Base-by-base conservation (phyloP, 2,888 invertebrate genomes). In the Polyommatus iphigenia region DNA sequence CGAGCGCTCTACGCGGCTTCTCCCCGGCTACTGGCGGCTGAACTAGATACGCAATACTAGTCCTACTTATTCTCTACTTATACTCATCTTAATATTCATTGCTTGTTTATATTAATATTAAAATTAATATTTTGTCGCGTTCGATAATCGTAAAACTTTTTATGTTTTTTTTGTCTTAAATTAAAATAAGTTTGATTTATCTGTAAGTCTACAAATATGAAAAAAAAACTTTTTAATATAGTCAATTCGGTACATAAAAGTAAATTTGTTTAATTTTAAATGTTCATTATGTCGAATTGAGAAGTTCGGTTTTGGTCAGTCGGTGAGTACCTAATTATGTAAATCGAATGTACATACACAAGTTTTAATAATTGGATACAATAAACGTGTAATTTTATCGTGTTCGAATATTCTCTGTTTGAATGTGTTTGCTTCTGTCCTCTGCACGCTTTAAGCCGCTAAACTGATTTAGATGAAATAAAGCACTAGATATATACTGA, bases 11-110 rank as follows among this genome's bases (percentile, higher is more conserved):
- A 82, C 81, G 80, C 83, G 86, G 84, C 81, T 79, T 85, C 87
- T 85, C 86, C 87, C 83, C 86, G 85, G 82, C 86, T 83, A 91
- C 91, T 91, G 71, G 82, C 84, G 86, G 87, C 88, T 86, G 81
- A 82, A 85, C 81, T 83, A 82, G 83, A 81, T 82, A 82, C 77
- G 54, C 75, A 46, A 46, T 29, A 75, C 75, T 54, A 29, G 46
- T 75, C 54, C 50, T 54, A 75, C 75, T 50, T 75, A 75, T 50
- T 54, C 67, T 32, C 67, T 75, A 75, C 46, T 75, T n/a, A 75
- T 75, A 50, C 73, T 73, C 24, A 8, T 54, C 54, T 54, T 54
- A 50, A 50, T 75, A 75, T 75, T 75, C 50, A 75, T 75, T 29
- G 50, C 50, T 24, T 54, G 54, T 75, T 18, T 29, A 75, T 54